Conservation (phyloP, 1,140 invertebrate genomes). For the Riptortus pedestris region DNA sequence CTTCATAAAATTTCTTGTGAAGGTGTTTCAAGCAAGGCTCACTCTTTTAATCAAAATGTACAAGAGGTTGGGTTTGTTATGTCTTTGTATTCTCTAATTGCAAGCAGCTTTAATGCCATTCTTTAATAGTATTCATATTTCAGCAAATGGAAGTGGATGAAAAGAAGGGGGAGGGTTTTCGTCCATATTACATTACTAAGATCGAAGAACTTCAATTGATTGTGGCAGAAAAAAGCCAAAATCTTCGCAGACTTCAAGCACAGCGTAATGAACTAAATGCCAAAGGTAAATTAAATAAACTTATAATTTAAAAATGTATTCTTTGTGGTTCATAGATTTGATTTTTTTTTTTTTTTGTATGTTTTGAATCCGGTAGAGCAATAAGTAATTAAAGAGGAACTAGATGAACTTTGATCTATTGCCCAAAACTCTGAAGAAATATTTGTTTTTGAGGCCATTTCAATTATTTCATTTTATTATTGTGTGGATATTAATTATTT, state of each 20-base stretch:
- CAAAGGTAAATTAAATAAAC: conserved; percentile 72
- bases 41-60: not conserved
- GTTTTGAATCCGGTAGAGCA: not conserved
- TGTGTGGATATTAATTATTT: too few species aligned
- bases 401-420: too few species aligned
- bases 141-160: conserved; percentile 81
- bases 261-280: conserved; percentile 99
- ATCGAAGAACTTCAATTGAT: conserved; percentile 92
- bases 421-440: too few species aligned
- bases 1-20: not conserved
- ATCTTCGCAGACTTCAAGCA: conserved; percentile 91
- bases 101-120: too few species aligned
- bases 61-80: not conserved
- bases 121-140: conserved; percentile 28
- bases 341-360: too few species aligned
- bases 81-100: conserved; percentile 1
- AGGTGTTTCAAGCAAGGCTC: not conserved
- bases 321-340: not conserved
- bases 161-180: conserved; percentile 75
- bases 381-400: not conserved
- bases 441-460: too few species aligned
- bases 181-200: conserved; percentile 91
- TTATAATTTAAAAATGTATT: not conserved
- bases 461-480: too few species aligned
- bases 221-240: conserved; percentile 95